phyloP scores from a whole-genome alignment of 2,113 vertebrate genomes.

The Oxyruncus cristatus region DNA sequence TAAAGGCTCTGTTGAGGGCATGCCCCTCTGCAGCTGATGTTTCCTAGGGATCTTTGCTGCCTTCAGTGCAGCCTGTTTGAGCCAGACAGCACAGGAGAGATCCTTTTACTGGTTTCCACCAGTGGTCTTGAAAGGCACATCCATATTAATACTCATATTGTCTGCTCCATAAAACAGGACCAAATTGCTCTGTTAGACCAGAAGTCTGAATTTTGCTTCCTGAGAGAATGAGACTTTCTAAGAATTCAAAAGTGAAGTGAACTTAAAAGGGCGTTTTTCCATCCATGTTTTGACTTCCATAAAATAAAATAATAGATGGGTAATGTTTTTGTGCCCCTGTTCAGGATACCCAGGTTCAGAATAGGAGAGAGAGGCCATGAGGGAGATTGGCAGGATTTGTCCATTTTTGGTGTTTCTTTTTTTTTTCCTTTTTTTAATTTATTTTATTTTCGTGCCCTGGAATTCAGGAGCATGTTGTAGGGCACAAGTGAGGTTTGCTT shows the following conservation, averaged over 20 bases:
- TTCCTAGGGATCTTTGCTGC: background rate
- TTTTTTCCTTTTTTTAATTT: background rate
- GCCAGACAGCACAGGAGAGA: background rate
- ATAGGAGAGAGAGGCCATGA: background rate
- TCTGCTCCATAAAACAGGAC: background rate
- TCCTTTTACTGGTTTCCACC: background rate
- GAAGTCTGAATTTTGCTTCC: background rate
- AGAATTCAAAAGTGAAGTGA: background rate
- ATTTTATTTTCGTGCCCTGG: background rate
- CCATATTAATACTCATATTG: background rate
- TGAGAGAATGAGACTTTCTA: background rate
- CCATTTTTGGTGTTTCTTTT: background rate
- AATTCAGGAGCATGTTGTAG: background rate
- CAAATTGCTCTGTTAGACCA: background rate
- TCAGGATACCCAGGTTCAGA: background rate
- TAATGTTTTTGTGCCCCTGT: background rate
- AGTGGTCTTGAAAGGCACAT: background rate
- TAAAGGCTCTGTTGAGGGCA: background rate
- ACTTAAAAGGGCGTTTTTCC: background rate
- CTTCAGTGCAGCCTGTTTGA: background rate
- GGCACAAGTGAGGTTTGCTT: background rate
- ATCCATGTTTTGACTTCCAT: background rate
- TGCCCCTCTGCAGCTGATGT: background rate
- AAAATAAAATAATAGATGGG: background rate
- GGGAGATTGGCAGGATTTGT: background rate